Base-by-base conservation (phyloP, 2,797 vertebrate genomes). In the Anas bahamensis region DNA sequence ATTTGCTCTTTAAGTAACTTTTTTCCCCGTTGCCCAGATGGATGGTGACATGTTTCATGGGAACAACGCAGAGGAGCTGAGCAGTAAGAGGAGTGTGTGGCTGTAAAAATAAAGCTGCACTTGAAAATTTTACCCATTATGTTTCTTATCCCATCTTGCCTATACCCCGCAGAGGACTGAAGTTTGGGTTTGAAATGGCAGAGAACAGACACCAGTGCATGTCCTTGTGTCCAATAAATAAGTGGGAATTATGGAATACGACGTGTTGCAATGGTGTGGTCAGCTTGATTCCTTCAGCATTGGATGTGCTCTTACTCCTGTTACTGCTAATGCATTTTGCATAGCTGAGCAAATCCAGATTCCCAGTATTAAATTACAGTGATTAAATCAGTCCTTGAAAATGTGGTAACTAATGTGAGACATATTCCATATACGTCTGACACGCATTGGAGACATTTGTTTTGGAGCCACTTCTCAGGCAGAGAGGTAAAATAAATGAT, bases 311-410 rank as follows among this genome's bases (percentile, higher is more conserved):
- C 56, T 71, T 83, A 46, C 11, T 89, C 35, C 44, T 59, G 24
- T 80, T 83, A 23, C 68, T 82, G 78, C 88, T 93, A 93, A 90
- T 95, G 74, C 69, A 65, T 96, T 95, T 89, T 93, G 83, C 70
- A 52, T 91, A 91, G 85, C 68, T 88, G 93, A 87, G 71, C 46
- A 89, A 81, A 84, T 83, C 69, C 72, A 59, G 60, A 70, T 89
- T 81, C 91, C 39, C 68, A 73, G 88, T 76, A 88, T 84, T 85
- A 66, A 37, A 79, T 66, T 63, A 77, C 39, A 70, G 76, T 88
- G 82, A 92, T 82, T 73, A 75, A 65, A 82, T 85, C 79, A 93
- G 89, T 60, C 69, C 86, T 86, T 72, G 68, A 89, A 89, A 88
- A 86, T 66, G 88, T 60, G 63, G 77, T 86, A 85, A 81, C 44